phyloP scores from a whole-genome alignment of 2,888 invertebrate genomes.

The Hypolimnas misippus region DNA sequence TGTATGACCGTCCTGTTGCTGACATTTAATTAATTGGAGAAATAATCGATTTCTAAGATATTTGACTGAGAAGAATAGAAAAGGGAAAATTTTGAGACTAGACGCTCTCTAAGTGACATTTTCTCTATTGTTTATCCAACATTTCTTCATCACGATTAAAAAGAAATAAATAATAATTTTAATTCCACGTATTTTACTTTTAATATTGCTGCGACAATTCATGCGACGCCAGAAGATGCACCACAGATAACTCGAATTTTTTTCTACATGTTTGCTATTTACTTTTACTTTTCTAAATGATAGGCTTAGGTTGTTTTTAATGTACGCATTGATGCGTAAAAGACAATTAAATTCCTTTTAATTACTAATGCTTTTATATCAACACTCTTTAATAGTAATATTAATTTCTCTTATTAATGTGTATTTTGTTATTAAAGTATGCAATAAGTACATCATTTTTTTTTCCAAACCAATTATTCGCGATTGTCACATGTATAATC shows the following conservation, averaged over 20 bases:
- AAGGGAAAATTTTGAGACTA: conserved; percentile 5
- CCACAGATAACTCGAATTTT: not conserved
- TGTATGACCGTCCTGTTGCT: conserved; percentile 17
- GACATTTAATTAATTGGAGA: conserved; percentile 10
- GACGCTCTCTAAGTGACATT: not conserved
- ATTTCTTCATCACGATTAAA: not conserved
- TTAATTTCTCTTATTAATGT: not conserved
- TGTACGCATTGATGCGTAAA: conserved; percentile 30
- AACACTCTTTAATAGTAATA: conserved; percentile 14
- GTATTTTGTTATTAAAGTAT: not conserved
- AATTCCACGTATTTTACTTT: not conserved
- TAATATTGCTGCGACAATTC: not conserved
- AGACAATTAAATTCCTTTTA: conserved; percentile 30
- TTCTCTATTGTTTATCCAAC: not conserved
- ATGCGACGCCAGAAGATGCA: not conserved
- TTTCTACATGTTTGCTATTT: not conserved
- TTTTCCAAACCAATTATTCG: conserved; percentile 39
- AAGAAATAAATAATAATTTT: not conserved
- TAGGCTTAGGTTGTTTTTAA: conserved; percentile 20
- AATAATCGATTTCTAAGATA: not conserved
- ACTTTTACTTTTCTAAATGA: conserved; percentile 36
- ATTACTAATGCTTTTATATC: conserved; percentile 25
- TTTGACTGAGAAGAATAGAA: too few relatives aligned
- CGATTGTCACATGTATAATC: conserved; percentile 40
- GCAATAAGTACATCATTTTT: conserved; percentile 5